These are phyloP conservation scores for Pectinophora gossypiella DNA, from an alignment of 1,140 invertebrate species.

Conservation along the genomic window DNA sequence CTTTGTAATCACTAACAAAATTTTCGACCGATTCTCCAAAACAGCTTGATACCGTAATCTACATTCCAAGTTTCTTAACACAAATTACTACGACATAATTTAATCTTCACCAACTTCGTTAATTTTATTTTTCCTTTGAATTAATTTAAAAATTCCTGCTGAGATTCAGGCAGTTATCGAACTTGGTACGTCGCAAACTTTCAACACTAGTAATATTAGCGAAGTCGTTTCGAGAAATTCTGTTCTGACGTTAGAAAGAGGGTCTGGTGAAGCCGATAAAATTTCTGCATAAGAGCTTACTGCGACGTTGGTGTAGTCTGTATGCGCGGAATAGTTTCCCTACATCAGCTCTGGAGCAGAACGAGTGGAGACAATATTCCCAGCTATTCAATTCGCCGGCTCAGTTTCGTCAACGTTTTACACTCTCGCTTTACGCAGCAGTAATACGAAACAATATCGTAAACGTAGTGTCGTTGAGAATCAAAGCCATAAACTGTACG, in stretches of 20 bases:
- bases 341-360: constrained; percentile 6
- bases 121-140: constrained; percentile 69
- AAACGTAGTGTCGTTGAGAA: constrained; percentile 60
- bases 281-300: background rate
- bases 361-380: background rate
- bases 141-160: constrained; percentile 67
- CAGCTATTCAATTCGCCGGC: constrained; percentile 24
- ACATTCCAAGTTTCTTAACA: constrained; percentile 56
- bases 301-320: background rate
- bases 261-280: background rate
- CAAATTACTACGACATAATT: constrained; percentile 61
- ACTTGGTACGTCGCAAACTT: constrained; percentile 57
- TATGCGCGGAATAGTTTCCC: background rate
- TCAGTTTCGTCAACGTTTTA: constrained; percentile 25
- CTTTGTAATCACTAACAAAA: background rate
- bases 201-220: constrained; percentile 58
- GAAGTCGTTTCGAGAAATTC: constrained; percentile 40
- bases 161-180: constrained; percentile 59
- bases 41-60: constrained; percentile 34
- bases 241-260: background rate
- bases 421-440: constrained; percentile 35
- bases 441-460: constrained; percentile 59
- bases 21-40: constrained; percentile 7
- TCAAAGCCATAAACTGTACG: constrained; percentile 60
- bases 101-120: constrained; percentile 53